Conservation (phyloP, 2,113 vertebrate species). For the Agapornis roseicollis region DNA sequence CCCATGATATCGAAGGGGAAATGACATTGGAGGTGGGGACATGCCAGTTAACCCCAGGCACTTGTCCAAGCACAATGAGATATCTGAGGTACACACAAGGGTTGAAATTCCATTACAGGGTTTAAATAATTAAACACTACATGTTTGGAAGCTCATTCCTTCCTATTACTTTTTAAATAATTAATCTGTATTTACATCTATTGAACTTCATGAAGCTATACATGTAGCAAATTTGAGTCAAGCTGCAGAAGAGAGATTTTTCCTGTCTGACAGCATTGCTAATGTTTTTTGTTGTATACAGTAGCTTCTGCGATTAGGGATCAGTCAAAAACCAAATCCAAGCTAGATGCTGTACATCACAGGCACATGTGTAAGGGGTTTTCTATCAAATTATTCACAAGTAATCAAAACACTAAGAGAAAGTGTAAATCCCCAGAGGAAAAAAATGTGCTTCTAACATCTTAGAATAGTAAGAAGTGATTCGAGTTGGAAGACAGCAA, state of each 20-base stretch:
- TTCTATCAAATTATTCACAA: conserved; percentile 45
- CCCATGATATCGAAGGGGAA: neutral
- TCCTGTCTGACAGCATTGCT: conserved; percentile 49
- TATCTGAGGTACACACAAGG: conserved; percentile 56
- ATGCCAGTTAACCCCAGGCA: conserved; percentile 66
- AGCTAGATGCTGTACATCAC: conserved; percentile 10
- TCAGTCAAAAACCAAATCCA: conserved; percentile 36
- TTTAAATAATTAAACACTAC: conserved; percentile 81
- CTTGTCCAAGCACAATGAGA: conserved; percentile 43
- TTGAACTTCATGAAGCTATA: conserved; percentile 70
- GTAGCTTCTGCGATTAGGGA: conserved; percentile 18
- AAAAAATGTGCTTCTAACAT: conserved; percentile 32
- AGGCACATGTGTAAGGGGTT: neutral
- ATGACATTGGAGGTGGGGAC: neutral
- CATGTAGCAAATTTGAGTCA: conserved; percentile 60
- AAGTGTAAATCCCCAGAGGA: conserved; percentile 37
- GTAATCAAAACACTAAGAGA: conserved; percentile 48
- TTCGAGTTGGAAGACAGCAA: conserved; percentile 4
- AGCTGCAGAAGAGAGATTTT: conserved; percentile 39
- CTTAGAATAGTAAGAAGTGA: conserved; percentile 15
- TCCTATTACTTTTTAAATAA: conserved; percentile 82
- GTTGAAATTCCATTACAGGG: conserved; percentile 76
- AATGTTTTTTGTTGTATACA: conserved; percentile 46
- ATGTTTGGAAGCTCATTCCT: conserved; percentile 78
- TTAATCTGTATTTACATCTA: conserved; percentile 81